Percentiles rank a stretch among this genome's conserved stretches.
Conservation (phyloP, 1,140 invertebrate genomes). For the Microplitis demolitor region DNA sequence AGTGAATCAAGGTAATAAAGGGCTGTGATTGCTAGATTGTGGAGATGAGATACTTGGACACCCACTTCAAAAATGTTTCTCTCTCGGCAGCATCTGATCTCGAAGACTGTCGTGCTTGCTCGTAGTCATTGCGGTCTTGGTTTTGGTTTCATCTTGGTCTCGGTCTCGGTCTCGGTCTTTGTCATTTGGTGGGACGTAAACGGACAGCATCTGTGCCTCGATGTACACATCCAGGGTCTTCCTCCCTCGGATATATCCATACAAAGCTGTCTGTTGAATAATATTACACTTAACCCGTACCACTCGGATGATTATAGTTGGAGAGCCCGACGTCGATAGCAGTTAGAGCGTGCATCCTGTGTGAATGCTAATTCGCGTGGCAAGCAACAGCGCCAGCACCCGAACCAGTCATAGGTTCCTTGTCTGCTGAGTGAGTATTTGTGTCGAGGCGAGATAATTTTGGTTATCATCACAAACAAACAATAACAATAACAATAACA, state of each 20-base stretch:
- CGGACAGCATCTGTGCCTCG: slow-evolving; percentile 57
- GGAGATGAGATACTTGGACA: slow-evolving; percentile 4
- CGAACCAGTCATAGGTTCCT: not conserved
- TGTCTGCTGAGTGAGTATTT: not conserved
- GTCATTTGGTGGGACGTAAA: slow-evolving; percentile 29
- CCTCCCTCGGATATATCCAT: slow-evolving; percentile 50
- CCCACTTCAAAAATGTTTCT: not conserved
- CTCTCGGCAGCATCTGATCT: not conserved
- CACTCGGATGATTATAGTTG: slow-evolving; percentile 61
- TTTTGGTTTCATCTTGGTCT: too few relatives aligned
- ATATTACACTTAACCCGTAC: slow-evolving; percentile 61
- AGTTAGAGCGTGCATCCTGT: slow-evolving; percentile 63
- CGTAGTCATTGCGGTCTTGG: too few relatives aligned
- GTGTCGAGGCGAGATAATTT: not conserved
- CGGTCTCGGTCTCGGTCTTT: not conserved
- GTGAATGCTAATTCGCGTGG: slow-evolving; percentile 37
- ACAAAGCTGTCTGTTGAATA: slow-evolving; percentile 62
- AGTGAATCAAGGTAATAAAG: not conserved
- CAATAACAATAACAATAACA: not conserved
- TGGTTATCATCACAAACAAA: not conserved
- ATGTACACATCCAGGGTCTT: slow-evolving; percentile 36
- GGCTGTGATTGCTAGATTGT: not conserved
- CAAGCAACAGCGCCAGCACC: too few relatives aligned
- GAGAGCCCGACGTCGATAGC: slow-evolving; percentile 53
- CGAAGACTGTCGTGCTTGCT: not conserved